Percentiles rank a stretch among this genome's conserved stretches.
Evolutionary conservation across 1,140 invertebrate species (phyloP).

Genomic region (Danaus melanippus): DNA sequence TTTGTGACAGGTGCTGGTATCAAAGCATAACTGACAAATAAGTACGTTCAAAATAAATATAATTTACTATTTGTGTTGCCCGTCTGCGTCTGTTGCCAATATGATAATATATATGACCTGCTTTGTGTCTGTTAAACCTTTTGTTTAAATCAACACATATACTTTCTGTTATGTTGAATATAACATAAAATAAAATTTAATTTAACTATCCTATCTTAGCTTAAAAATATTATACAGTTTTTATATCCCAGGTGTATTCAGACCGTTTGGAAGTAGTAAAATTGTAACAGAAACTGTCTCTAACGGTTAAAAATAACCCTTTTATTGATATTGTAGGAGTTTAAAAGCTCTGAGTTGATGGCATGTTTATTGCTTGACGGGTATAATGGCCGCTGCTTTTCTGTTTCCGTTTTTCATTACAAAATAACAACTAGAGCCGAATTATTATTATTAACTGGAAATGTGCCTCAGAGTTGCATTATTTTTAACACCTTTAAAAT

Average conservation of each 20-base stretch:
- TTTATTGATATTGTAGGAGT: constrained; percentile 18
- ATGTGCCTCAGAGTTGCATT: no score
- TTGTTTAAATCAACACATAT: no score
- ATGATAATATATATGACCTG: constrained; percentile 3
- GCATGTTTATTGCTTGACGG: constrained; percentile 16
- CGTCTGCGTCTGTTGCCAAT: constrained; percentile 21
- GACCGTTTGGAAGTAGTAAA: constrained; percentile 6
- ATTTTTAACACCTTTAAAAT: no score
- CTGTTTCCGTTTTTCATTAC: constrained; percentile 4
- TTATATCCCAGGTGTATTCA: no score
- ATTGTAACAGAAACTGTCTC: constrained; percentile 9
- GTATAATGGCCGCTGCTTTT: constrained; percentile 8
- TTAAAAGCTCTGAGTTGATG: constrained; percentile 20
- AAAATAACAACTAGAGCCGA: no score
- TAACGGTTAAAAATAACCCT: constrained; percentile 14
- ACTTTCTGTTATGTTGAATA: no score
- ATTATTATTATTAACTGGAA: no score
- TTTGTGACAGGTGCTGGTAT: constrained; percentile 2
- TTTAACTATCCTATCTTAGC: no score
- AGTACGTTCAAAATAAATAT: constrained; percentile 1
- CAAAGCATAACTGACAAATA: background rate
- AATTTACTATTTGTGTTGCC: constrained; percentile 6
- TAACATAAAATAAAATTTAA: no score
- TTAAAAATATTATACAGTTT: no score
- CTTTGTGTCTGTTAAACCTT: background rate